Base-by-base conservation (phyloP, 92 coral and sea anemone species). In the Palythoa grandis region DNA sequence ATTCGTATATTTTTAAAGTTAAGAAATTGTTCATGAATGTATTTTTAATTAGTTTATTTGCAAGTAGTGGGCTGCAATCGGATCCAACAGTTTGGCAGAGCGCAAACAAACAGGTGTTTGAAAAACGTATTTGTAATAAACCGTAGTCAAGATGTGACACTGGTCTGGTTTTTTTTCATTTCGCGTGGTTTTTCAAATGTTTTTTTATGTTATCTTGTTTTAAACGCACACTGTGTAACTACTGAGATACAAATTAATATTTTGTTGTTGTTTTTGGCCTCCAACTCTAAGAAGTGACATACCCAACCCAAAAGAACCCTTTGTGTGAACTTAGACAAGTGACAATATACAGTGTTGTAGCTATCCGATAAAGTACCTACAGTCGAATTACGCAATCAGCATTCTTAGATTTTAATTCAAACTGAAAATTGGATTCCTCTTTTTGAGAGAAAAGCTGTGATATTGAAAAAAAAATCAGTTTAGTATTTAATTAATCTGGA, bases 51-150 rank as follows among this genome's bases (percentile, higher is more conserved):
- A 66, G 47, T 22, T 67, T 80, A 68, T 66, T 80, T 57, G 61
- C 61, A 76, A 25, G 60, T 20, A 58, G 74, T 66, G 22, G 35
- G 48, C 14, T 47, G 47, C 54, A 78, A 80, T 48, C 54, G n/a
- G n/a, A 60, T 60, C 38, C 48, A 14, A 52, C 19, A 24, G 24
- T 80, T 67, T 67, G 73, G 50, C 20, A 52, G 74, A 19, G 40
- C 61, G 43, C 60, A 67, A 66, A 80, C 85, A 80, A 68, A 66
- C 85, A 80, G 85, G 74, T 80, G 75, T 56, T 66, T n/a, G 5
- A 39, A 70, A 48, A 67, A 22, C 22, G 15, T 47, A 16, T 29
- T 29, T 9, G 47, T 4, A 1, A 25, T 7, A 54, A 56, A 54
- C 25, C 47, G 25, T 20, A 10, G 48, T 13, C n/a, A 63, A 11